A percentile compares a stretch with the other conserved stretches of the same genome.
Conservation (phyloP, 2,888 invertebrate genomes). For the Cheilosia urbana region DNA sequence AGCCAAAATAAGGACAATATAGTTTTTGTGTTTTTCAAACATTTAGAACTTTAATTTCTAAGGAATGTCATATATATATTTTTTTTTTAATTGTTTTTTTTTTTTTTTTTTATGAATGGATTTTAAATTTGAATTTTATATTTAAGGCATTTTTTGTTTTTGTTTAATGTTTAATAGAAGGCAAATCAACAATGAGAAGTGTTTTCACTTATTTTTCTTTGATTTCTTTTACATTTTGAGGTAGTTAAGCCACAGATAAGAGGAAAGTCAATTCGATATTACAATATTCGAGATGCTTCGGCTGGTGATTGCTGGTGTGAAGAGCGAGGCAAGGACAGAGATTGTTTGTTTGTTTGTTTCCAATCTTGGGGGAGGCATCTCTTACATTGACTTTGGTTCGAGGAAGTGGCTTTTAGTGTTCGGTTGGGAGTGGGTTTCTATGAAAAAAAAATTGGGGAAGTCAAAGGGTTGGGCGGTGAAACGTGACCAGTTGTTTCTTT, state of each 20-base stretch:
- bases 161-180: conserved; percentile 43
- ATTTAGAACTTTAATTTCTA: conserved; percentile 63
- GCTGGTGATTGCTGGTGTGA: conserved; percentile 52
- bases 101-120: conserved; percentile 37
- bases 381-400: neutral
- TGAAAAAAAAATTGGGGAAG: neutral
- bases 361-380: conserved; percentile 24
- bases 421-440: neutral
- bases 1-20: conserved; percentile 38
- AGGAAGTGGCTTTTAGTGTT: neutral
- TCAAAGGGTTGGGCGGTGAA: too few relatives aligned
- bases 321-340: neutral
- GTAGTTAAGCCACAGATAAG: conserved; percentile 76
- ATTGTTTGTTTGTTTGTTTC: neutral
- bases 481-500: too few relatives aligned
- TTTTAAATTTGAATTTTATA: conserved; percentile 44
- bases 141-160: conserved; percentile 61
- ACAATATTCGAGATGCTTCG: conserved; percentile 71
- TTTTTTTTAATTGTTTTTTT: conserved; percentile 30
- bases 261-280: conserved; percentile 65
- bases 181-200: conserved; percentile 68
- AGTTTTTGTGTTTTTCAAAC: conserved; percentile 8
- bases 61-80: conserved; percentile 63
- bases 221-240: conserved; percentile 77
- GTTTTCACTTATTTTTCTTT: conserved; percentile 48